These are phyloP conservation scores for Drosophila sp. DNA, from an alignment of 1,140 invertebrate genomes.

Conservation along the genomic window DNA sequence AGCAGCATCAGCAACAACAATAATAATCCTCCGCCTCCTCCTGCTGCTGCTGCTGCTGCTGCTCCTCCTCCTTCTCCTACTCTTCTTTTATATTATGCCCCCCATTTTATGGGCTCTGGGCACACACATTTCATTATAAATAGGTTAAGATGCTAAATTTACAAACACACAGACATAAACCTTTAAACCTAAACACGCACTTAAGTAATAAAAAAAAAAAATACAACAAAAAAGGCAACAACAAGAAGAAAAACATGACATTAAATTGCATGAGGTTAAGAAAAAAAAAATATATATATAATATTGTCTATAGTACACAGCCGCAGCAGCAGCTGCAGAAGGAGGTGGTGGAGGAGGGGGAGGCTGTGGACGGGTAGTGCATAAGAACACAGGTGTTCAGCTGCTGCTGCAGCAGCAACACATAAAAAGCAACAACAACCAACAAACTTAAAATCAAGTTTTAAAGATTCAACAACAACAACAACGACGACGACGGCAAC, in stretches of 20 bases:
- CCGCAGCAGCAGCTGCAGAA: conserved; percentile 18
- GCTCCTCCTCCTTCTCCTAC: conserved; percentile 19
- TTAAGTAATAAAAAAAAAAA: conserved; percentile 74
- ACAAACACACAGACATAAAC: conserved; percentile 59
- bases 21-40: conserved; percentile 30
- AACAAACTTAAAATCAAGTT: conserved; percentile 80
- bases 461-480: conserved; percentile 71
- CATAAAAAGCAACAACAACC: conserved; percentile 49
- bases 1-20: conserved; percentile 25
- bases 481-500: conserved; percentile 40
- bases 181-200: conserved; percentile 80
- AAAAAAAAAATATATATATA: conserved; percentile 17
- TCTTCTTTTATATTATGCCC: conserved; percentile 9
- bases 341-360: conserved; percentile 2
- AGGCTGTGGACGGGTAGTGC: conserved; percentile 37
- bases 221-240: conserved; percentile 50
- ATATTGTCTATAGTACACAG: conserved; percentile 31
- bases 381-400: conserved; percentile 77
- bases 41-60: conserved; percentile 18
- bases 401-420: conserved; percentile 54
- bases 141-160: conserved; percentile 80
- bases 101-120: conserved; percentile 34
- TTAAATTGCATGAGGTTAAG: conserved; percentile 78
- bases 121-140: conserved; percentile 75
- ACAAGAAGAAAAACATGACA: conserved; percentile 80